A percentile compares a stretch with the other conserved stretches of the same genome.
These are phyloP conservation scores for Cephalopachus bancanus DNA, from an alignment of 2,797 vertebrate genomes.

Conservation along the genomic window DNA sequence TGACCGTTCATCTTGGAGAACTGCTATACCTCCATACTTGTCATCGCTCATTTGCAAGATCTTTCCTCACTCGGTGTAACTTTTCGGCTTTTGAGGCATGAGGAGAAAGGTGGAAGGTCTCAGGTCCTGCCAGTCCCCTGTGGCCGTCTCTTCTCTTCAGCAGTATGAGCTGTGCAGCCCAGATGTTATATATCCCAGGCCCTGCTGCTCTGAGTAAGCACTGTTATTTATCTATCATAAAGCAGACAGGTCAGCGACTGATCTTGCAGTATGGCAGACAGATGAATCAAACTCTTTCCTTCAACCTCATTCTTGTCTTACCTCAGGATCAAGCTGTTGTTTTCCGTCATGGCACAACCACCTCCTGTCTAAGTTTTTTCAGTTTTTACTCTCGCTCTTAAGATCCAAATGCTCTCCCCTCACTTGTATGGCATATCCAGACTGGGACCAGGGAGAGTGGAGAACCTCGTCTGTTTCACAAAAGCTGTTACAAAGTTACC, in stretches of 20 bases:
- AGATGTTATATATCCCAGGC: neutral
- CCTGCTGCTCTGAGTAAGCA: neutral
- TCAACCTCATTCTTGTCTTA: neutral
- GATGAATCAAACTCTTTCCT: neutral
- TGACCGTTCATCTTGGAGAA: neutral
- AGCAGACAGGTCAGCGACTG: neutral
- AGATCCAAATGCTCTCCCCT: neutral
- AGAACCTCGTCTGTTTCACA: neutral
- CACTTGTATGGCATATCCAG: neutral
- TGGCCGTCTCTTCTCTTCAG: neutral
- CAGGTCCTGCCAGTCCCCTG: neutral
- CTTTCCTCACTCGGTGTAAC: neutral
- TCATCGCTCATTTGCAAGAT: neutral
- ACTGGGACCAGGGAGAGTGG: too few species aligned
- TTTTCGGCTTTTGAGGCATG: neutral
- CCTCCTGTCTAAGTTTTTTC: neutral
- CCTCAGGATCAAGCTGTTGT: neutral
- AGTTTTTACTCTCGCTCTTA: neutral
- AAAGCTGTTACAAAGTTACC: neutral
- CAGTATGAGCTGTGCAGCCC: neutral
- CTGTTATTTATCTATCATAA: neutral
- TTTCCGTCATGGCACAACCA: neutral
- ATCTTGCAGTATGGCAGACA: neutral
- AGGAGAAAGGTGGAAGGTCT: neutral
- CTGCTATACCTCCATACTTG: neutral